Evolutionary conservation across 2,888 invertebrate genomes (phyloP).

Genomic region (Dicroscelio sp.): DNA sequence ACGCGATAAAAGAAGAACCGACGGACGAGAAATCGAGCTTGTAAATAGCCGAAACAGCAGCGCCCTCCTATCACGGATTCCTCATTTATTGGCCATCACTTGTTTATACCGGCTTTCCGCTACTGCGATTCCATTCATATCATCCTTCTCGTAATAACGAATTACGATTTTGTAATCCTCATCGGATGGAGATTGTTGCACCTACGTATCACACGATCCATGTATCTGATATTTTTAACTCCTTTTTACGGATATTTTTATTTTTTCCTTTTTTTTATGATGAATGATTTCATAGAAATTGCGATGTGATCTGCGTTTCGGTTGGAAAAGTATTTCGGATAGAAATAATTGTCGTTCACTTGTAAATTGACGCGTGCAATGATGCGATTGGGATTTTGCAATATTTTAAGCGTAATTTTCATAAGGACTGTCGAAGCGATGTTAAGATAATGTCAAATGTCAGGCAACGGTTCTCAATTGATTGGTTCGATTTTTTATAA

Average conservation of each 20-base stretch:
- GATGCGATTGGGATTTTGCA: conserved; percentile 3
- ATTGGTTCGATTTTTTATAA: too few species aligned
- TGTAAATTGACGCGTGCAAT: not conserved
- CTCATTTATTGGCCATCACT: conserved; percentile 53
- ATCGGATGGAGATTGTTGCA: not conserved
- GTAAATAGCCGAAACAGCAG: conserved; percentile 84
- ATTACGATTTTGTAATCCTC: not conserved
- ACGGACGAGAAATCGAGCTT: conserved; percentile 90
- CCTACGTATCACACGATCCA: not conserved
- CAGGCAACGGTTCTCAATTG: too few species aligned
- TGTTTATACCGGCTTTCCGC: conserved; percentile 39
- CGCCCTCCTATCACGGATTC: conserved; percentile 30
- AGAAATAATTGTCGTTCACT: not conserved
- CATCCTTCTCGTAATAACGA: conserved; percentile 16
- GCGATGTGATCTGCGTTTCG: not conserved
- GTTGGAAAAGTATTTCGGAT: not conserved
- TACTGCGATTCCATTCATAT: conserved; percentile 64
- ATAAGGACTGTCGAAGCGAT: not conserved
- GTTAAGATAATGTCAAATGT: conserved; percentile 1
- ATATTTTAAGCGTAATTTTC: not conserved
- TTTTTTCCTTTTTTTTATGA: not conserved
- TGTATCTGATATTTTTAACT: conserved; percentile 12
- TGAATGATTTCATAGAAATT: not conserved
- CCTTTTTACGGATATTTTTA: too few species aligned
- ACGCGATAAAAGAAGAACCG: conserved; percentile 91